Conservation (phyloP, 2,113 vertebrate species). For the Oreotrochilus melanogaster region DNA sequence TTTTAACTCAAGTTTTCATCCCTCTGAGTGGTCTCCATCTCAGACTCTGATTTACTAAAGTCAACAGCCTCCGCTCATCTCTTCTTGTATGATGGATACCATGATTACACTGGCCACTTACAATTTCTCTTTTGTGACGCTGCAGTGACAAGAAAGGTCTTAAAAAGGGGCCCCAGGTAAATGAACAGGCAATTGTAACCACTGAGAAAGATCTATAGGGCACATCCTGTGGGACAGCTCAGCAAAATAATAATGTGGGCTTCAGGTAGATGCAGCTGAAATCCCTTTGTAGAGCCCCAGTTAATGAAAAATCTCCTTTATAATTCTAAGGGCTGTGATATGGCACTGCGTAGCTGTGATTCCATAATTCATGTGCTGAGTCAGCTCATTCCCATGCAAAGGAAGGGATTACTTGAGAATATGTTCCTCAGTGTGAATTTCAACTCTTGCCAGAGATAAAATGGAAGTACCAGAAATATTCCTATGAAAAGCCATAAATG, state of each 20-base stretch:
- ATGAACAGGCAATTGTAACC: neutral
- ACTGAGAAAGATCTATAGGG: neutral
- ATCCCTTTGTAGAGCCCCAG: neutral
- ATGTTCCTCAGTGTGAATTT: slow-evolving; percentile 32
- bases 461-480: slow-evolving; percentile 59
- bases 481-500: slow-evolving; percentile 21
- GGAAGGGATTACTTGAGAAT: neutral
- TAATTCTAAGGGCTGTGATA: neutral
- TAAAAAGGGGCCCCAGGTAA: neutral
- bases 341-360: neutral
- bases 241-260: neutral
- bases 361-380: slow-evolving; percentile 36
- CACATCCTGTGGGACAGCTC: neutral
- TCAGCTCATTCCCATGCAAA: neutral
- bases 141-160: neutral
- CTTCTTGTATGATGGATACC: rapidly evolving
- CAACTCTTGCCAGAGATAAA: slow-evolving; percentile 29
- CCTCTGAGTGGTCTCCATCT: neutral
- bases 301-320: neutral
- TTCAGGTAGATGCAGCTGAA: neutral
- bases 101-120: neutral
- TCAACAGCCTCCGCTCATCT: neutral
- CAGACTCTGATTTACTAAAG: neutral
- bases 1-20: neutral
- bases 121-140: neutral